phyloP scores from a whole-genome alignment of 2,888 invertebrate genomes.

The Deroplatys truncata region DNA sequence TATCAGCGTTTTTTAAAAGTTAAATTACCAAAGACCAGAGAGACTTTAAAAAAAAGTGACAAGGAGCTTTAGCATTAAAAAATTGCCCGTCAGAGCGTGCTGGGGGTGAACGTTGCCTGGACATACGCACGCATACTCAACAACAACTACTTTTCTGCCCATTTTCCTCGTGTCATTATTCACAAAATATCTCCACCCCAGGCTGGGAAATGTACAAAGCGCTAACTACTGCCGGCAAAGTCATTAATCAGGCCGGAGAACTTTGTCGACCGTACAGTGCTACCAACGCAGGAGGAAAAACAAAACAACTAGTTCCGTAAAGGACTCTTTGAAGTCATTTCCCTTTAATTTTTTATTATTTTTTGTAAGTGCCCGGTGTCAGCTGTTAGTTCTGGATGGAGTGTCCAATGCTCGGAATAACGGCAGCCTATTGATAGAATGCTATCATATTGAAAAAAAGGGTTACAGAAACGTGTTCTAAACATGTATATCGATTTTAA shows the following conservation, averaged over 20 bases:
- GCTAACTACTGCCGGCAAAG: slow-evolving; percentile 4
- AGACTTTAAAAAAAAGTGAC: not conserved
- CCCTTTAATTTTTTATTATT: too few relatives aligned
- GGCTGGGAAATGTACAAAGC: slow-evolving; percentile 1
- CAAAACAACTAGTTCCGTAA: not conserved
- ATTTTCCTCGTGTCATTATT: slow-evolving; percentile 16
- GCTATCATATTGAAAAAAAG: too few relatives aligned
- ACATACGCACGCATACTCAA: not conserved
- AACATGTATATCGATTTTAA: too few relatives aligned
- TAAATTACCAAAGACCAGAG: not conserved
- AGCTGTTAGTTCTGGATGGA: too few relatives aligned
- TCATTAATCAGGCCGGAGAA: slow-evolving; percentile 15
- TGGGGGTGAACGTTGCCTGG: not conserved
- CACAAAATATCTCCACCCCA: slow-evolving; percentile 9
- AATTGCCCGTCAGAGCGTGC: not conserved
- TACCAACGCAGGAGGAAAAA: not conserved
- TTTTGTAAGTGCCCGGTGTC: too few relatives aligned
- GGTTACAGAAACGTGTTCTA: too few relatives aligned
- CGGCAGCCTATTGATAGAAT: too few relatives aligned
- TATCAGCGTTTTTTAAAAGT: not conserved
- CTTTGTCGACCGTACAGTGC: not conserved
- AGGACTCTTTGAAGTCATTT: too few relatives aligned
- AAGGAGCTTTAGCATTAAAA: not conserved
- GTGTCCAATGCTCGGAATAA: too few relatives aligned
- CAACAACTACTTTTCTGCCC: slow-evolving; percentile 5